Evolutionary conservation across 2,113 vertebrate species (phyloP).

Genomic region (Dendropsophus ebraccatus): DNA sequence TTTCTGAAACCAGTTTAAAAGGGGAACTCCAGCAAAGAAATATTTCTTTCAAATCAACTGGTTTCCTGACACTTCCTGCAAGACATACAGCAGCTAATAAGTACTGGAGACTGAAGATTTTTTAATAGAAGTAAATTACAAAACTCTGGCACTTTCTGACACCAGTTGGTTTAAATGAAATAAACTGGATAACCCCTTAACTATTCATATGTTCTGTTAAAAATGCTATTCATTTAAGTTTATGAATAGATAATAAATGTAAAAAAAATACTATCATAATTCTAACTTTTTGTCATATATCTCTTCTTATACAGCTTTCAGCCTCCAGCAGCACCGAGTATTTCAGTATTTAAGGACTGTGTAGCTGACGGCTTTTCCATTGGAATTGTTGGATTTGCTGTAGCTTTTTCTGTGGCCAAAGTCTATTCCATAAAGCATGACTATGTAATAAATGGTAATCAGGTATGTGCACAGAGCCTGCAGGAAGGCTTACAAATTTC

Average conservation of each 20-base stretch:
- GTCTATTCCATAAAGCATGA: constrained; percentile 94
- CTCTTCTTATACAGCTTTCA: constrained; percentile 79
- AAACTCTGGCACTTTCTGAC: too few species aligned
- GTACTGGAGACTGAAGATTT: too few species aligned
- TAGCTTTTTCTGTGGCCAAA: constrained; percentile 92
- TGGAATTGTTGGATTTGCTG: constrained; percentile 88
- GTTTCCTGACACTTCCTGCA: too few species aligned
- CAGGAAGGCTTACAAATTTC: background rate
- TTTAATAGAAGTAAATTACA: too few species aligned
- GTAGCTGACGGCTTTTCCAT: constrained; percentile 84
- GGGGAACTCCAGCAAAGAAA: too few species aligned
- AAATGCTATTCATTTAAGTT: background rate
- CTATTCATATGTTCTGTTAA: background rate
- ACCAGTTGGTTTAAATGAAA: too few species aligned
- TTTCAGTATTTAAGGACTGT: constrained; percentile 73
- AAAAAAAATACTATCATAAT: background rate
- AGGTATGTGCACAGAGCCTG: constrained; percentile 74
- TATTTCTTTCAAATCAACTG: too few species aligned
- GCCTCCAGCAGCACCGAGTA: constrained; percentile 75
- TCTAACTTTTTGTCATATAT: background rate
- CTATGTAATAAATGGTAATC: constrained; percentile 88
- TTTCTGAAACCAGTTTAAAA: too few species aligned
- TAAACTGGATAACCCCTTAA: too few species aligned
- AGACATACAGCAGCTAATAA: too few species aligned
- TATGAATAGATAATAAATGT: background rate